Evolutionary conservation across 2,888 invertebrate species (phyloP).

Genomic region (Nesidiocoris tenuis): DNA sequence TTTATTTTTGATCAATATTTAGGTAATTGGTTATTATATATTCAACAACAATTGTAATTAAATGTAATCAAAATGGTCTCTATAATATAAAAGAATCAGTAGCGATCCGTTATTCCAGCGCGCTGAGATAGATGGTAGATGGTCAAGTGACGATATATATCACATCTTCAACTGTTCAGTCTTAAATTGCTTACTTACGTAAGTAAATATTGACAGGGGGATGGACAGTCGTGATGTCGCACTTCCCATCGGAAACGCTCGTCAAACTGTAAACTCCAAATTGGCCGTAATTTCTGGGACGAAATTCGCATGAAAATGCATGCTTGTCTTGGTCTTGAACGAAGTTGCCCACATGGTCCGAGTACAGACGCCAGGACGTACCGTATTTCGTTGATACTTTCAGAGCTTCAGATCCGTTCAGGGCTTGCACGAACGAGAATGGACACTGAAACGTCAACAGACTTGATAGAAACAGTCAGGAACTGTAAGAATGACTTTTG

Average conservation of each 20-base stretch:
- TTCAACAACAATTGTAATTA: too few species aligned
- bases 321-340: constrained; percentile 35
- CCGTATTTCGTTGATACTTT: constrained; percentile 59
- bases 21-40: too few species aligned
- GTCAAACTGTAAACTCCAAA: constrained; percentile 71
- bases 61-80: too few species aligned
- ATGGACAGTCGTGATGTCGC: constrained; percentile 60
- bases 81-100: too few species aligned
- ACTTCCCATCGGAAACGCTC: constrained; percentile 58
- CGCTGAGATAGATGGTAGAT: too few species aligned
- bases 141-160: too few species aligned
- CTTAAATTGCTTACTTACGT: constrained; percentile 64
- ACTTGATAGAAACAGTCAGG: too few species aligned
- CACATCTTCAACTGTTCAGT: too few species aligned
- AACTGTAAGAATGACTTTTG: too few species aligned
- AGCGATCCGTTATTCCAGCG: too few species aligned
- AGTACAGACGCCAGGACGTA: constrained; percentile 62
- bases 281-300: constrained; percentile 62
- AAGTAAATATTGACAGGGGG: constrained; percentile 71
- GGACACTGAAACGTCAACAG: constrained; percentile 61
- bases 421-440: constrained; percentile 59
- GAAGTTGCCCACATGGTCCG: constrained; percentile 20
- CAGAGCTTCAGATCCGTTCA: constrained; percentile 55
- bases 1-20: too few species aligned
- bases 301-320: constrained; percentile 59